These are phyloP conservation scores for Sebastes vulpes DNA, from an alignment of 2,797 vertebrate genomes.

Conservation along the genomic window DNA sequence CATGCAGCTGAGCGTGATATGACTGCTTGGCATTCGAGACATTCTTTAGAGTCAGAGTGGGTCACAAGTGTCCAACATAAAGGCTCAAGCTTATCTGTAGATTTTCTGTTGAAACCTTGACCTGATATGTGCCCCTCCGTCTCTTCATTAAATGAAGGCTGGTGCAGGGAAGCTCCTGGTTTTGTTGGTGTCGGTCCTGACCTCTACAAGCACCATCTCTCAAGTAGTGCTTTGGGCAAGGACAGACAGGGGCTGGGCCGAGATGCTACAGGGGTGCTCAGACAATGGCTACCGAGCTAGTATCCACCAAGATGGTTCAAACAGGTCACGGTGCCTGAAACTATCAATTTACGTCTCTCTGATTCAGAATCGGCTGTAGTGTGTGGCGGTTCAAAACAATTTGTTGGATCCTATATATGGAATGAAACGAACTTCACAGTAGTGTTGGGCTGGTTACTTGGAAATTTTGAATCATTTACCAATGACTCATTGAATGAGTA, in stretches of 20 bases:
- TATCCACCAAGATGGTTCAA: background rate
- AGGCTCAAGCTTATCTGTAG: background rate
- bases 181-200: constrained; percentile 6
- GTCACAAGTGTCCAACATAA: background rate
- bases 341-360: background rate
- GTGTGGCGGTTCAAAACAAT: background rate
- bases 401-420: background rate
- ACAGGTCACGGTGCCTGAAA: background rate
- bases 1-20: background rate
- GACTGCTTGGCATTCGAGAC: constrained; percentile 2
- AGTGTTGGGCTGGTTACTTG: background rate
- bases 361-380: background rate
- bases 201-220: background rate
- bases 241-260: background rate
- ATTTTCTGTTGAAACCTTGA: constrained; percentile 16
- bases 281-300: background rate
- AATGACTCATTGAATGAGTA: background rate
- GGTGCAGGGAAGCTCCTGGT: background rate
- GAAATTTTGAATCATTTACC: background rate
- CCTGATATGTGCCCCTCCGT: constrained; percentile 2
- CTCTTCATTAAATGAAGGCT: constrained; percentile 27
- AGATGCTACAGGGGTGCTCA: background rate
- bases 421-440: background rate
- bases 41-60: background rate
- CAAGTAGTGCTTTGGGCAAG: background rate